Percentiles rank a stretch among this genome's conserved stretches.
Conservation (phyloP, 2,888 invertebrate genomes). For the Aleiodes leptofemur region DNA sequence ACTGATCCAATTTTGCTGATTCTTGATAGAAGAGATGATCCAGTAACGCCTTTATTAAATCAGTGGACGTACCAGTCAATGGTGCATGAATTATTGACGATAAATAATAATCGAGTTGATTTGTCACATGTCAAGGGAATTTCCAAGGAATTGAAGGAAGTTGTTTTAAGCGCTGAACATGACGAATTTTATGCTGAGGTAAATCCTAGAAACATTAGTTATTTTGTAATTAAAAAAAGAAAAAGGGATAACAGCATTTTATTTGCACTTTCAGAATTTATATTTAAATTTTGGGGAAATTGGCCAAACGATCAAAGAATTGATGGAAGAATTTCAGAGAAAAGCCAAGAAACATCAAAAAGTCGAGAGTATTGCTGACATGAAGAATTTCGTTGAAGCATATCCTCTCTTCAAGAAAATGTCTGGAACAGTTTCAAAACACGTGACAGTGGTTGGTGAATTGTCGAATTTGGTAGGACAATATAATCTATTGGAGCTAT, state of each 20-base stretch:
- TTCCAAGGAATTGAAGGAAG: conserved; percentile 92
- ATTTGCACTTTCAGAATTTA: conserved; percentile 82
- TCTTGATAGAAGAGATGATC: conserved; percentile 95
- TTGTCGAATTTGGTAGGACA: conserved; percentile 89
- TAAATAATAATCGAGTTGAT: conserved; percentile 87
- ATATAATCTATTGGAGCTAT: conserved; percentile 90
- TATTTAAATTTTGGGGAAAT: conserved; percentile 99
- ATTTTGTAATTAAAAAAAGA: neutral
- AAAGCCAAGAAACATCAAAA: conserved; percentile 97
- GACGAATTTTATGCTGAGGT: conserved; percentile 97
- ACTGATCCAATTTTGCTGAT: conserved; percentile 90
- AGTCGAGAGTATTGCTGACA: conserved; percentile 98
- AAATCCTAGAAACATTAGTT: conserved; percentile 56
- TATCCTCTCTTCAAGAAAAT: conserved; percentile 99
- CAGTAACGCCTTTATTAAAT: conserved; percentile 95
- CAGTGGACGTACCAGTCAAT: conserved; percentile 99
- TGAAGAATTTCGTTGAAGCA: conserved; percentile 98
- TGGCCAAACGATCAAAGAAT: conserved; percentile 94
- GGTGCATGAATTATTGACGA: conserved; percentile 97
- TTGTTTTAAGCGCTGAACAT: conserved; percentile 95
- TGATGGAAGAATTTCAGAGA: conserved; percentile 98
- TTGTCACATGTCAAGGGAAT: conserved; percentile 90
- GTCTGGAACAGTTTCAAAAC: conserved; percentile 97
- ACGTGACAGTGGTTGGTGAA: conserved; percentile 97
- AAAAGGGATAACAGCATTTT: neutral